Evolutionary conservation across 2,113 vertebrate species (phyloP).

Genomic region (Hoplias malabaricus): DNA sequence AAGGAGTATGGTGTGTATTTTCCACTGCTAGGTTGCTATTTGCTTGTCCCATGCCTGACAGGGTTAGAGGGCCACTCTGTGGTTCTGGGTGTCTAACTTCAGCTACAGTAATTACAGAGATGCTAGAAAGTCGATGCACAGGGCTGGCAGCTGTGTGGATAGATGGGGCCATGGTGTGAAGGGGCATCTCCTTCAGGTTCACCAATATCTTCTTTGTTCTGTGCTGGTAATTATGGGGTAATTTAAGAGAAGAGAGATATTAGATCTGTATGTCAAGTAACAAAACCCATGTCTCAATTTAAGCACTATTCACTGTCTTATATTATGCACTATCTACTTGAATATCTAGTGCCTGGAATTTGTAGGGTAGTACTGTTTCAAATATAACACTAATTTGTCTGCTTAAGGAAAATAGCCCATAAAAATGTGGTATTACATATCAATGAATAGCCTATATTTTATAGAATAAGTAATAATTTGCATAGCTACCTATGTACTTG

Average conservation of each 20-base stretch:
- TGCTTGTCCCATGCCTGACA: slow-evolving; percentile 39
- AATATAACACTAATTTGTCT: no score
- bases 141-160: slow-evolving; percentile 26
- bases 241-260: not conserved
- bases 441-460: no score
- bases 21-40: slow-evolving; percentile 37
- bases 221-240: not conserved
- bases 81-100: slow-evolving; percentile 30
- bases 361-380: no score
- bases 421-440: no score
- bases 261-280: not conserved
- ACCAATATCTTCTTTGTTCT: not conserved
- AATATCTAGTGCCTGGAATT: no score
- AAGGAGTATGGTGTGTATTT: not conserved
- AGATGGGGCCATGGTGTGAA: not conserved
- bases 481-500: no score
- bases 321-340: no score
- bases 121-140: slow-evolving; percentile 15
- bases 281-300: not conserved
- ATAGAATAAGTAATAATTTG: no score
- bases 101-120: slow-evolving; percentile 38
- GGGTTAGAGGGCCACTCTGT: slow-evolving; percentile 21
- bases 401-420: no score
- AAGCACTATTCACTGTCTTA: not conserved
- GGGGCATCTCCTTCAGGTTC: not conserved